Evolutionary conservation across 1,140 invertebrate species (phyloP), one percentile per base, ranked within the genome.

Genomic region (Bombyx mandarina): DNA sequence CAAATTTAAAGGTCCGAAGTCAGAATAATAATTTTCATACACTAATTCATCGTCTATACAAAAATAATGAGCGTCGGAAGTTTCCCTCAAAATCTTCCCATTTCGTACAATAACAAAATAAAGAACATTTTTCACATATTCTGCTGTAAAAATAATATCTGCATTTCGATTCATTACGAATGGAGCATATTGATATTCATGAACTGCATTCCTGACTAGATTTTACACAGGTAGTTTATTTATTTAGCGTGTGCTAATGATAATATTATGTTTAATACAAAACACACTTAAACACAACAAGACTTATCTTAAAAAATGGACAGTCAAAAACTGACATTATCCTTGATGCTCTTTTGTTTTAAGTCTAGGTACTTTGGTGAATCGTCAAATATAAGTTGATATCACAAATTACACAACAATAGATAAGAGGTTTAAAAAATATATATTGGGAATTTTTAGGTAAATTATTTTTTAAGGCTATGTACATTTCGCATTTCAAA

Each of bases 1-100:
- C 65, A 99, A 90, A 89, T 99, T 99, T 47, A 99, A 81, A 0
- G 98, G 98, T 1, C 98, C 98, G 90, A 99, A 99, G 85, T 99
- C 98, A 49, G 93, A 91, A 88, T 97, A 99, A 88, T 99, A 99
- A 86, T 97, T 97, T 89, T 98, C 96, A 88, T 99, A 99, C 2
- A 96, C 89, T 48, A 98, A 89, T 77, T 98, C 94, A 73, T 96
- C 92, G 83, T 99, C 97, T 57, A 98, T 93, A 73, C 90, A 93
- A 76, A 99, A 98, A 84, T 96, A 99, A 89, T 98, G 94, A 18
- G 93, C 94, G 67, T 95, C 92, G 10, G 88, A 67, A 52, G 94
- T 96, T 55, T 93, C 95, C 82, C 92, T 94, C 59, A 95, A 92
- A 48, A 62, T 45, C 73, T 77, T 79, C 48, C 80, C 85, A 62